Evolutionary conservation across 2,113 vertebrate genomes (phyloP).

Genomic region (Etheostoma cragini): DNA sequence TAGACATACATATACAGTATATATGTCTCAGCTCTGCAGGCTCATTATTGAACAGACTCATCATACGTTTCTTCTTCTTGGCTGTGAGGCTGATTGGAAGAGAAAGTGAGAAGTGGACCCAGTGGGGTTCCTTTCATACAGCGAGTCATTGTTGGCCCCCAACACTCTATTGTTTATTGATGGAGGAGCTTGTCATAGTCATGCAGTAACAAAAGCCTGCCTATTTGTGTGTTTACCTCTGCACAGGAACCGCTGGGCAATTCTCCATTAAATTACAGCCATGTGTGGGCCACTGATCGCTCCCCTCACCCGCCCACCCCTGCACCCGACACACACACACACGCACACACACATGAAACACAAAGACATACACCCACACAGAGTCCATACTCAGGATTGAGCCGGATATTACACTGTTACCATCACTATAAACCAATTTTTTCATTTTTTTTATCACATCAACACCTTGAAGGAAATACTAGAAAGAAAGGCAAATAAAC

Average conservation of each 20-base stretch:
- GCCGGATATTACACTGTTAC: conserved; percentile 50
- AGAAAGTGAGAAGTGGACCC: conserved; percentile 70
- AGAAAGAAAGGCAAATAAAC: background rate
- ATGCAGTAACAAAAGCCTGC: conserved; percentile 80
- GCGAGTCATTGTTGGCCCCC: conserved; percentile 67
- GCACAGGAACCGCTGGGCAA: conserved; percentile 84
- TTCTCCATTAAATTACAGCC: conserved; percentile 87
- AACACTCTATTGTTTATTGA: conserved; percentile 79
- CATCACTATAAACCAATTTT: conserved; percentile 35
- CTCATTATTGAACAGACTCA: conserved; percentile 10
- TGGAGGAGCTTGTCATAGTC: conserved; percentile 87
- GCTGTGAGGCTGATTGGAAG: conserved; percentile 36
- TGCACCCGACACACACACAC: conserved; percentile 30
- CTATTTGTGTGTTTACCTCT: conserved; percentile 86
- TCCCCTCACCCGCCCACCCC: conserved; percentile 61
- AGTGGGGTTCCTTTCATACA: conserved; percentile 76
- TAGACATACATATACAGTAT: background rate
- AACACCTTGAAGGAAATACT: background rate
- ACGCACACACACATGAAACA: conserved; percentile 30
- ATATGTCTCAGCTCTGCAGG: background rate
- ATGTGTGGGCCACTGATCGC: conserved; percentile 82
- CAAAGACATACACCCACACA: conserved; percentile 28
- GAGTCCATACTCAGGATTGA: background rate
- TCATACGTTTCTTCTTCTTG: conserved; percentile 27
- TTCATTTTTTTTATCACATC: background rate